A percentile compares a stretch with the other conserved stretches of the same genome.
Conservation (phyloP, 2,888 invertebrate genomes). For the Teleiodes luculella region DNA sequence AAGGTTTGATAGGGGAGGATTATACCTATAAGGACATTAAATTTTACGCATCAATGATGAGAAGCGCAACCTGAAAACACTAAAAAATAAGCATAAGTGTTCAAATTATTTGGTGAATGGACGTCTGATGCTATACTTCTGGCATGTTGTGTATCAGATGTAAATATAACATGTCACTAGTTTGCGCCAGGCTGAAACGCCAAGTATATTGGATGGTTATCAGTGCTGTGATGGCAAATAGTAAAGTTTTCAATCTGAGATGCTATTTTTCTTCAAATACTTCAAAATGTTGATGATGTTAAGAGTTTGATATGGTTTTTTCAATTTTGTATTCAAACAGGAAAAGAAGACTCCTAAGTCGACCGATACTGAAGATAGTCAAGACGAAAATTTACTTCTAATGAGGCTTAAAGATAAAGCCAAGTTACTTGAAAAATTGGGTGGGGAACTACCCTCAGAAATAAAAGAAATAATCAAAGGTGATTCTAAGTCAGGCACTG, state of each 20-base stretch:
- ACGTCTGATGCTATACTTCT: conserved; percentile 27
- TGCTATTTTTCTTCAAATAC: conserved; percentile 14
- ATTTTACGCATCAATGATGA: conserved; percentile 53
- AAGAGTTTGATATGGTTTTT: neutral
- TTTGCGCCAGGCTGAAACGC: conserved; percentile 26
- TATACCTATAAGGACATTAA: too few relatives aligned
- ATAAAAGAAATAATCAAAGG: conserved; percentile 66
- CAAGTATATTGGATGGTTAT: conserved; percentile 44
- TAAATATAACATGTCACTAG: conserved; percentile 30
- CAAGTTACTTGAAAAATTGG: conserved; percentile 71
- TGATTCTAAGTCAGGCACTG: conserved; percentile 39
- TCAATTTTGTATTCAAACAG: conserved; percentile 21
- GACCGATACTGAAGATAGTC: conserved; percentile 50
- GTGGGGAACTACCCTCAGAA: conserved; percentile 73
- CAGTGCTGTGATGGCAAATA: conserved; percentile 53
- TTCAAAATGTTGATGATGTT: neutral
- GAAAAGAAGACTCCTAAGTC: conserved; percentile 33
- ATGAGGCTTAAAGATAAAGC: conserved; percentile 70
- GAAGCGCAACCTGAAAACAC: conserved; percentile 44
- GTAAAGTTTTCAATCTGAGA: conserved; percentile 77
- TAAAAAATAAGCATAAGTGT: conserved; percentile 37
- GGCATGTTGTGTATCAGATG: conserved; percentile 29
- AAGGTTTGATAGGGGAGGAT: too few relatives aligned
- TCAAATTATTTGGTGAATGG: conserved; percentile 30
- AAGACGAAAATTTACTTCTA: conserved; percentile 60